Percentiles rank a stretch among this genome's conserved stretches.
These are phyloP conservation scores for Zaprionus ghesquierei DNA, from an alignment of 1,140 invertebrate species.

Conservation along the genomic window DNA sequence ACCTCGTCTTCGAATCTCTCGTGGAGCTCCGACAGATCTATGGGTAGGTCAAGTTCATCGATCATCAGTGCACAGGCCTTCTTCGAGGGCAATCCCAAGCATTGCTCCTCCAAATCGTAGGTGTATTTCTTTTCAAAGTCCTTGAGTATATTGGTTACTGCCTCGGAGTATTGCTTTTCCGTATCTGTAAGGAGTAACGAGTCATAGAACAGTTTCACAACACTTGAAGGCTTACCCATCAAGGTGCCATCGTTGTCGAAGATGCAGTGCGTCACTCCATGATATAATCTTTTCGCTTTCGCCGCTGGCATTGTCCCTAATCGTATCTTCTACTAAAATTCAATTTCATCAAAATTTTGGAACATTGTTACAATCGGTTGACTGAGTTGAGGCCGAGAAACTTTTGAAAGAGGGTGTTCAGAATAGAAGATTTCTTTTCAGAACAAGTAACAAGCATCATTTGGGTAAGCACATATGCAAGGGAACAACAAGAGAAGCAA, in stretches of 20 bases:
- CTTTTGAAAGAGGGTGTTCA: not conserved
- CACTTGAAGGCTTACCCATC: constrained; percentile 31
- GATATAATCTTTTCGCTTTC: not conserved
- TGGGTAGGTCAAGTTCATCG: constrained; percentile 16
- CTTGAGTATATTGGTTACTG: not conserved
- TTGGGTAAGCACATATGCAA: no score
- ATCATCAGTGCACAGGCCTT: not conserved
- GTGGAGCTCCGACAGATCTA: not conserved
- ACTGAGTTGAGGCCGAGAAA: not conserved
- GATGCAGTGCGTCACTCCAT: constrained; percentile 49
- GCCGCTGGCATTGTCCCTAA: not conserved
- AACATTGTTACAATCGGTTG: not conserved
- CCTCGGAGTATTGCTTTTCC: constrained; percentile 18
- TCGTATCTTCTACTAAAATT: not conserved
- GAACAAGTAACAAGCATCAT: no score
- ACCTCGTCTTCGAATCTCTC: not conserved
- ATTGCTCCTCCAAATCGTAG: constrained; percentile 1
- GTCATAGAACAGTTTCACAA: no score
- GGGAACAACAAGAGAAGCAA: no score
- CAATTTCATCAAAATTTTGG: not conserved
- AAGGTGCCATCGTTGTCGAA: constrained; percentile 64
- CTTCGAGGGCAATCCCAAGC: constrained; percentile 12
- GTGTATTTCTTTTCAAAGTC: constrained; percentile 23
- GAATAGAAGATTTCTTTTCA: not conserved
- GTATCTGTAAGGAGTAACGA: constrained; percentile 26